Evolutionary conservation across 1,140 invertebrate species (phyloP).

Genomic region (Sipha flava): DNA sequence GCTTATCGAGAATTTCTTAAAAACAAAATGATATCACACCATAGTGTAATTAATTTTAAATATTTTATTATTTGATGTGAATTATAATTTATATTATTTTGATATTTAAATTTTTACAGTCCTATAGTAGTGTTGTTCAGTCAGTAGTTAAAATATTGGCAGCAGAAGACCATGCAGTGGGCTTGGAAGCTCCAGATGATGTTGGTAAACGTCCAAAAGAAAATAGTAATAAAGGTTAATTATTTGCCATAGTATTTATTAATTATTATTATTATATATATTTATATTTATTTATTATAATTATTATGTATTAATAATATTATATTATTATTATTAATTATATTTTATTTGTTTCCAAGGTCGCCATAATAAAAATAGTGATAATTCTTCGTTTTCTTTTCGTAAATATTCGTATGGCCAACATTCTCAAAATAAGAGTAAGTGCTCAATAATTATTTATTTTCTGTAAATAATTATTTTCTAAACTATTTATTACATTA

Average conservation of each 20-base stretch:
- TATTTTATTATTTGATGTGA: background rate
- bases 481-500: too few relatives aligned
- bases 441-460: background rate
- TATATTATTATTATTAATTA: background rate
- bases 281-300: background rate
- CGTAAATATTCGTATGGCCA: background rate
- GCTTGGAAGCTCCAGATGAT: constrained; percentile 62
- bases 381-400: constrained; percentile 16
- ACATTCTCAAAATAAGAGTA: background rate
- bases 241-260: too few relatives aligned
- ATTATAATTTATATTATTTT: background rate
- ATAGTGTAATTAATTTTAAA: background rate
- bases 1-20: constrained; percentile 6
- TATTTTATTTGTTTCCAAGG: background rate
- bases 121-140: constrained; percentile 63
- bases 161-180: constrained; percentile 61
- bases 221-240: constrained; percentile 25
- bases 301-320: background rate
- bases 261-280: too few relatives aligned
- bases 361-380: background rate
- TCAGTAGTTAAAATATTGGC: constrained; percentile 59
- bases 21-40: background rate
- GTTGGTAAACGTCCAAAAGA: constrained; percentile 61
- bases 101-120: constrained; percentile 43
- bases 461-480: too few relatives aligned